A percentile compares a stretch with the other conserved stretches of the same genome.
phyloP scores from a whole-genome alignment of 1,140 invertebrate species.

The Akabosia matsudoensis region DNA sequence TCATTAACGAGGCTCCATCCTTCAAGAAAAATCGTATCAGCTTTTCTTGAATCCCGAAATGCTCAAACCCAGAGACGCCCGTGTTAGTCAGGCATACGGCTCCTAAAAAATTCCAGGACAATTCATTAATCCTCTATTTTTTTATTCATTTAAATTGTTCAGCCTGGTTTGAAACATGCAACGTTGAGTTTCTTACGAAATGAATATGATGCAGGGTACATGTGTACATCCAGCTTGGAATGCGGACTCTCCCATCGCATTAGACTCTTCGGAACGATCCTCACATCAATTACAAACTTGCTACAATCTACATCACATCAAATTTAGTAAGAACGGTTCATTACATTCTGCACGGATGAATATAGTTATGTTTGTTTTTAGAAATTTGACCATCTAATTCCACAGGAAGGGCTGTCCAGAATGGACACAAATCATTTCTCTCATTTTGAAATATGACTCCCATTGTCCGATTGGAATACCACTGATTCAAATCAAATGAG shows the following conservation, averaged over 20 bases:
- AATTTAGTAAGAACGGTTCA: conserved; percentile 46
- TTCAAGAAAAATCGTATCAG: conserved; percentile 34
- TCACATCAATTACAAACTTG: conserved; percentile 53
- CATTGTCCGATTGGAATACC: conserved; percentile 93
- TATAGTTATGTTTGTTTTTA: conserved; percentile 17
- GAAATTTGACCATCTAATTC: conserved; percentile 44
- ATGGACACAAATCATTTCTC: conserved; percentile 48
- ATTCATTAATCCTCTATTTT: not conserved
- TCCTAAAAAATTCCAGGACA: conserved; percentile 21
- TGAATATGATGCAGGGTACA: conserved; percentile 73
- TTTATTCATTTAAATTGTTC: not conserved
- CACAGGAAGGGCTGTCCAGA: conserved; percentile 43
- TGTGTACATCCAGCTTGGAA: conserved; percentile 61
- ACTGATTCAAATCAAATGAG: conserved; percentile 88
- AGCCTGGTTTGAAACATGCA: not conserved
- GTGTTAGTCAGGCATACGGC: conserved; percentile 29
- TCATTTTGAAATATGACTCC: conserved; percentile 49
- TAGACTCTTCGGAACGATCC: conserved; percentile 52
- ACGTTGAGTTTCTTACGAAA: conserved; percentile 61
- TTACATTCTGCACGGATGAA: not conserved
- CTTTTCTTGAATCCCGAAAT: conserved; percentile 46
- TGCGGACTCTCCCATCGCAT: conserved; percentile 52
- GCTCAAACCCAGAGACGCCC: conserved; percentile 36
- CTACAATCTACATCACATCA: conserved; percentile 49
- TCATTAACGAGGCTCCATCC: conserved; percentile 35